Evolutionary conservation across 1,140 invertebrate genomes (phyloP), one percentile per base, ranked within the genome.

Genomic region (Portunus trituberculatus): DNA sequence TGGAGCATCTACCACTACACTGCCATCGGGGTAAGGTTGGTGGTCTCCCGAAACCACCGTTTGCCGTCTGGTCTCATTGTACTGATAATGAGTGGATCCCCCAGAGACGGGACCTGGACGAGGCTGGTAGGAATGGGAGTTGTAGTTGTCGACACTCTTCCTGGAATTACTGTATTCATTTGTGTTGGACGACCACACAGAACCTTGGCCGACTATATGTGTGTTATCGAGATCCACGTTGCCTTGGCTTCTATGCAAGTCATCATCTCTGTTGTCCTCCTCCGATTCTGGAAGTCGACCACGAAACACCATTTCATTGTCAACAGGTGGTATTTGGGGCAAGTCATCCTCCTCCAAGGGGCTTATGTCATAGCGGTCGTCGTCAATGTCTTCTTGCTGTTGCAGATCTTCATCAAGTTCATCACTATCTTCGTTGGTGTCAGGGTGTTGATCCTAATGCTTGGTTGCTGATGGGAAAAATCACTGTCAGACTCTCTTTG

Each of bases 281-380:
- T 14, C 52, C 4, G 52, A 4, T 0, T 14, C 46, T 52, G 28
- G 45, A 52, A 20, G 4, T 48, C 10, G 12, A n/a, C 20, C 67
- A 76, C 12, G 16, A 76, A 76, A 7, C 20, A 76, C 93, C 14
- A 82, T 14, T 89, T 95, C 94, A 76, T 89, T 93, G 48, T 93
- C 94, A 76, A 93, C 94, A 0, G 48, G 14, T 8, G 94, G 91
- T 10, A 95, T 16, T 1, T 28, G 14, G 39, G 48, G 84, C n/a
- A 31, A 29, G 16, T 83, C 88, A 12, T 48, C 83, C 32, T 92
- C 91, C 12, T 95, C 94, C 28, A 76, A 39, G 16, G 94, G 94
- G 59, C 91, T 95, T 7, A 95, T 95, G 39, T 95, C 94, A 25
- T 92, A 95, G 28, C 91, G 48, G 52, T 86, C 59, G 28, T 95